Evolutionary conservation across 2,888 invertebrate genomes (phyloP).

Genomic region (Xestia rhomboidea): DNA sequence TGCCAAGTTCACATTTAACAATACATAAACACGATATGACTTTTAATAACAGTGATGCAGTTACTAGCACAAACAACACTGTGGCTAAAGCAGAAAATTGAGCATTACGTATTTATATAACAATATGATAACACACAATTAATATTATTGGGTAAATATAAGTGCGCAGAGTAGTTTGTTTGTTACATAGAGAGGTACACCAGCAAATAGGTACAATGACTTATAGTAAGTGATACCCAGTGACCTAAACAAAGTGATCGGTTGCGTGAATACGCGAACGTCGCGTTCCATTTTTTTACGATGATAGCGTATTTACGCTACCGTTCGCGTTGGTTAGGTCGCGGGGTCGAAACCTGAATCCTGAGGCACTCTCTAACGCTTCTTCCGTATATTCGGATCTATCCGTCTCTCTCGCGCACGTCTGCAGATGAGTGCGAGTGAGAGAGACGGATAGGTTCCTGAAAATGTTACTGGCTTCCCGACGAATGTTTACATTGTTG

Average conservation of each 20-base stretch:
- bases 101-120: slow-evolving; percentile 15
- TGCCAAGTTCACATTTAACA: slow-evolving; percentile 17
- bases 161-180: not conserved
- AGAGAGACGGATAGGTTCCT: too few relatives aligned
- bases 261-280: not conserved
- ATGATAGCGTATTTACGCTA: not conserved
- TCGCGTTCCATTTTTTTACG: not conserved
- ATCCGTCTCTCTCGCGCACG: too few relatives aligned
- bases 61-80: slow-evolving; percentile 15
- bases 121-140: slow-evolving; percentile 6
- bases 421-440: too few relatives aligned
- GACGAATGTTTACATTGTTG: not conserved
- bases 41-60: slow-evolving; percentile 30
- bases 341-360: not conserved
- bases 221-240: not conserved
- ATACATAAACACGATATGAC: slow-evolving; percentile 37
- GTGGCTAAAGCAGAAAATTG: slow-evolving; percentile 35
- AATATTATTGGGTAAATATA: not conserved
- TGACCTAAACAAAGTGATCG: not conserved
- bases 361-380: too few relatives aligned
- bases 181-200: not conserved
- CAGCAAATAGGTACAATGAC: not conserved
- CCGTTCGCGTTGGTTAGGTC: not conserved
- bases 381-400: too few relatives aligned
- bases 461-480: not conserved